These are phyloP conservation scores for Thunnus maccoyii DNA, from an alignment of 2,113 vertebrate genomes.

Conservation along the genomic window DNA sequence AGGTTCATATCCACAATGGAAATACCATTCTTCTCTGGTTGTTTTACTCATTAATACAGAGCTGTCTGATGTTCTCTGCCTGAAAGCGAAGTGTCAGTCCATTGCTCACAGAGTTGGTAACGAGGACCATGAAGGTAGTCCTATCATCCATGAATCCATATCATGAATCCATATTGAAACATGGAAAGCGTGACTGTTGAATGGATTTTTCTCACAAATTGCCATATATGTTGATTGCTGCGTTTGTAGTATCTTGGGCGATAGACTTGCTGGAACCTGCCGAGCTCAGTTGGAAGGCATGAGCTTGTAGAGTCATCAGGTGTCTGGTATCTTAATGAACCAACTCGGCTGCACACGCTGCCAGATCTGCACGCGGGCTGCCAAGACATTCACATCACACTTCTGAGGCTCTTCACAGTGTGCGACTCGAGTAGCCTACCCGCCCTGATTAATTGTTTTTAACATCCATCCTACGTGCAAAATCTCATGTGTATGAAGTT, in stretches of 20 bases:
- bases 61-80: conserved; percentile 7
- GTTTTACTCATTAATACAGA: conserved; percentile 36
- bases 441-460: too few relatives aligned
- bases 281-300: conserved; percentile 56
- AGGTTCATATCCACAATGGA: conserved; percentile 32
- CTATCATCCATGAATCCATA: conserved; percentile 15
- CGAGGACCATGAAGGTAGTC: conserved; percentile 35
- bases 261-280: conserved; percentile 65
- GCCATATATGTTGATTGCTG: conserved; percentile 23
- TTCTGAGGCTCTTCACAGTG: too few relatives aligned
- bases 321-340: conserved; percentile 53
- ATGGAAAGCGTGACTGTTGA: conserved; percentile 27
- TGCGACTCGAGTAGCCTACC: too few relatives aligned
- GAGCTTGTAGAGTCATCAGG: conserved; percentile 46
- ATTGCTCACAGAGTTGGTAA: conserved; percentile 42
- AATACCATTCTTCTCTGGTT: conserved; percentile 42
- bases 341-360: conserved; percentile 21
- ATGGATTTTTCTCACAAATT: conserved; percentile 27
- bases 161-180: conserved; percentile 9
- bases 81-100: conserved; percentile 49
- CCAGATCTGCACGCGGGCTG: conserved; percentile 29
- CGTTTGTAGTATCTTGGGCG: conserved; percentile 11
- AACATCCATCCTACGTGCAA: too few relatives aligned
- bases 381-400: conserved; percentile 28
- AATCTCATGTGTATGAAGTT: too few relatives aligned